These are phyloP conservation scores for Ictidomys tridecemlineatus DNA, from an alignment of 2,113 vertebrate species.

Conservation along the genomic window DNA sequence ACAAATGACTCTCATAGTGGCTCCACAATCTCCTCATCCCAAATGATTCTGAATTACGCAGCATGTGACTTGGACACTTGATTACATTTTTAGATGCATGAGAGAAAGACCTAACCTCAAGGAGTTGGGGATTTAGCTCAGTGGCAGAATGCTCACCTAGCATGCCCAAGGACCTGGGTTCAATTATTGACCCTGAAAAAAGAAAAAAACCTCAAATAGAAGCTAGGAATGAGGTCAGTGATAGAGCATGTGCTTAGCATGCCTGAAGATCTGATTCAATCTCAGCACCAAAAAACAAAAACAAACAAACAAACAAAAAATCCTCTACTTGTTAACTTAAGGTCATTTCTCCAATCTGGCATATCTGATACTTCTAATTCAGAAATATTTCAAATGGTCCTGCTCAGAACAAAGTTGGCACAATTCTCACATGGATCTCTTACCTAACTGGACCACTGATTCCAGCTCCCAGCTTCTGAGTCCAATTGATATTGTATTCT, in stretches of 20 bases:
- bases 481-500: constrained; percentile 99
- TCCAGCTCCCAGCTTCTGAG: constrained; percentile 98
- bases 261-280: not conserved
- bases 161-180: not conserved
- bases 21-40: not conserved
- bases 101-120: not conserved
- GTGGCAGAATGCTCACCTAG: not conserved
- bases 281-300: not conserved
- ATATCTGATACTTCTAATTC: not conserved
- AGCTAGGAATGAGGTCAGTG: not conserved
- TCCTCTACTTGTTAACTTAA: constrained; percentile 24
- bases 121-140: not conserved
- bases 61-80: not conserved
- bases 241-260: not conserved
- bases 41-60: not conserved
- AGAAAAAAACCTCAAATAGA: not conserved
- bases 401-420: not conserved
- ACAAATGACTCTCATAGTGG: not conserved
- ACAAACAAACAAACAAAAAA: not conserved
- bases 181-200: not conserved
- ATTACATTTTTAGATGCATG: not conserved
- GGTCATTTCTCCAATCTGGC: constrained; percentile 1
- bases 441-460: constrained; percentile 99
- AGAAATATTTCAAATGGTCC: not conserved
- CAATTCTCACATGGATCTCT: constrained; percentile 64